phyloP scores from a whole-genome alignment of 2,888 invertebrate species.

The Busseola fusca region DNA sequence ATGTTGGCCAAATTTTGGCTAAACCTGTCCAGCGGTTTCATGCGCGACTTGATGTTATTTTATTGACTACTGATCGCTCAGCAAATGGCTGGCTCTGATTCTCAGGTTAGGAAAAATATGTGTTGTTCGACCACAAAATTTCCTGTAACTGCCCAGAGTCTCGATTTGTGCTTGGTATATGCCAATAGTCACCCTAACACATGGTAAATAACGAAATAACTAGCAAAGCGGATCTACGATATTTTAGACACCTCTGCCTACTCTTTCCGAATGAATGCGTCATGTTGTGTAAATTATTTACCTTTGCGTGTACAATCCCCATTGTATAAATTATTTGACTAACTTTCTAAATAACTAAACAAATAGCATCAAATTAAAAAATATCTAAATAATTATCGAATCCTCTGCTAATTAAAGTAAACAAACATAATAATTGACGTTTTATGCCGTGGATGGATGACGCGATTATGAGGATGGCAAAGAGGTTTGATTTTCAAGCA shows the following conservation, averaged over 20 bases:
- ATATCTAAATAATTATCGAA: slow-evolving; percentile 9
- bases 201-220: not conserved
- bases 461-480: not conserved
- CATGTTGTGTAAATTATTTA: slow-evolving; percentile 51
- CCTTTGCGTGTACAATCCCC: slow-evolving; percentile 84
- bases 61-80: not conserved
- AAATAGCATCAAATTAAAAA: slow-evolving; percentile 14
- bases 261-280: too few relatives aligned
- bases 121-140: not conserved
- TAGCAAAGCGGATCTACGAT: not conserved
- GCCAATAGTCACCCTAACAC: not conserved
- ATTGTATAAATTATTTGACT: slow-evolving; percentile 62
- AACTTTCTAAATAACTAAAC: not conserved
- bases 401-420: slow-evolving; percentile 10
- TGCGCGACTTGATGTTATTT: not conserved
- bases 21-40: not conserved
- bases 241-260: not conserved
- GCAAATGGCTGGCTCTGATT: not conserved
- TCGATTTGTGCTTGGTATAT: too few relatives aligned
- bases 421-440: slow-evolving; percentile 24
- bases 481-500: slow-evolving; percentile 12
- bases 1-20: not conserved
- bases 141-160: not conserved
- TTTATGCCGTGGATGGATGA: not conserved
- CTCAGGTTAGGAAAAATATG: not conserved